Evolutionary conservation across 2,797 vertebrate species (phyloP), one percentile per base, ranked within the genome.

Genomic region (Neosalanx taihuensis): DNA sequence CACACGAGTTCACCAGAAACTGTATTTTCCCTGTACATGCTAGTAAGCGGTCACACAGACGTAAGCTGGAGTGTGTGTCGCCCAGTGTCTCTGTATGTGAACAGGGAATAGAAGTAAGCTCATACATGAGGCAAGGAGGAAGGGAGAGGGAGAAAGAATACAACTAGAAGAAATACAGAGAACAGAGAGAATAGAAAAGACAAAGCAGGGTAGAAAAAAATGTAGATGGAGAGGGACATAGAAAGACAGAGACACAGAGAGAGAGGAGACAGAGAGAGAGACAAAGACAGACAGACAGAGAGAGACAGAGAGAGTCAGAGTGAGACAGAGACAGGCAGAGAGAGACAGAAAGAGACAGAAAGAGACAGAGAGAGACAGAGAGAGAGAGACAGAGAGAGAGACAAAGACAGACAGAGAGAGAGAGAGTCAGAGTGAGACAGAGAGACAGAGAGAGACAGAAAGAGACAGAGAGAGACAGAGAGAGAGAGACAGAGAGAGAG

Each of bases 111-210:
- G 65, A 91, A 88, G 83, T 79, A 85, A 91, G 89, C 83, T 88
- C 88, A 93, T 89, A 93, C 89, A 90, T 89, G 87, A 92, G 87
- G 87, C 83, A 82, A 41, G 37, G 83, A 81, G 83, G 90, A 85
- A 80, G 72, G 69, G 51, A 53, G 51, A 53, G 18, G 18, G 37
- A 41, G 37, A 41, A 41, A 41, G 37, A 10, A 12, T n/a, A n/a
- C n/a, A 26, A 26, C 23, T 26, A 26, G 23, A 46, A 46, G 41
- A 12, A 13, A 46, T 12, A 46, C 1, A 3, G 41, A 46, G 41
- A 46, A 46, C 3, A 46, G 13, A 35, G 51, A n/a, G 10, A 56
- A 46, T 46, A 46, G 41, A 12, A 85, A 13, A 46, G 41, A 46
- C 9, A 46, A 46, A 46, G 41, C 41, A 13, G 41, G 7, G 5